These are phyloP conservation scores for Tinea trinotella DNA, from an alignment of 2,888 invertebrate genomes.

Conservation along the genomic window DNA sequence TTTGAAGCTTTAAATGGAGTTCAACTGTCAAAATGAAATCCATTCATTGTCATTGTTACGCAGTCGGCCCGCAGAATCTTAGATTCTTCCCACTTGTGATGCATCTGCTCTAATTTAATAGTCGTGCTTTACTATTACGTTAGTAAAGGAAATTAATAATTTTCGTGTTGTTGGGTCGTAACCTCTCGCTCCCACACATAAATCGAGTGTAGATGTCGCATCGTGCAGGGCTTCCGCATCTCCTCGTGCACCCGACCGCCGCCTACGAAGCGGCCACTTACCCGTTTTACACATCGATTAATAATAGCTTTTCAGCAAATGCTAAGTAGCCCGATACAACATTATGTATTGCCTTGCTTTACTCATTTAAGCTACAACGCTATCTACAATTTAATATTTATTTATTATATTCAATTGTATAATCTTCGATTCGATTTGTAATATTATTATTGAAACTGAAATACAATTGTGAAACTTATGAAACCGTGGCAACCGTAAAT, in stretches of 20 bases:
- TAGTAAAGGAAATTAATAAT: constrained; percentile 34
- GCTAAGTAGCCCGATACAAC: not conserved
- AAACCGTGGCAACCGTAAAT: too few species aligned
- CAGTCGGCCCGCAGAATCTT: too few species aligned
- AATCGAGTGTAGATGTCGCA: constrained; percentile 48
- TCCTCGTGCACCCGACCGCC: constrained; percentile 26
- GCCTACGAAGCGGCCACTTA: constrained; percentile 25
- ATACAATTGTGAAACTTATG: too few species aligned
- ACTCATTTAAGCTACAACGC: not conserved
- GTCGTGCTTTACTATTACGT: not conserved
- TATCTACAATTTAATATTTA: too few species aligned
- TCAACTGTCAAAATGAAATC: too few species aligned
- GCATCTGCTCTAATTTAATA: constrained; percentile 6
- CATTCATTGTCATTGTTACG: too few species aligned
- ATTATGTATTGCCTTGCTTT: not conserved
- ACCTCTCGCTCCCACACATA: constrained; percentile 57
- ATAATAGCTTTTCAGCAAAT: constrained; percentile 27
- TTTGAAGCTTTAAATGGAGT: too few species aligned
- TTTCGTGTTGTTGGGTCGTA: constrained; percentile 48
- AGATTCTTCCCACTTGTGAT: too few species aligned
- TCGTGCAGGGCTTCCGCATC: constrained; percentile 35
- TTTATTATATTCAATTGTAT: too few species aligned
- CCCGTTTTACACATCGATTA: constrained; percentile 28
- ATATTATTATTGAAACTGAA: too few species aligned
- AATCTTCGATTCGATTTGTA: too few species aligned